These are phyloP conservation scores for Parapsyche elsis DNA, from an alignment of 1,140 invertebrate genomes.

Conservation along the genomic window DNA sequence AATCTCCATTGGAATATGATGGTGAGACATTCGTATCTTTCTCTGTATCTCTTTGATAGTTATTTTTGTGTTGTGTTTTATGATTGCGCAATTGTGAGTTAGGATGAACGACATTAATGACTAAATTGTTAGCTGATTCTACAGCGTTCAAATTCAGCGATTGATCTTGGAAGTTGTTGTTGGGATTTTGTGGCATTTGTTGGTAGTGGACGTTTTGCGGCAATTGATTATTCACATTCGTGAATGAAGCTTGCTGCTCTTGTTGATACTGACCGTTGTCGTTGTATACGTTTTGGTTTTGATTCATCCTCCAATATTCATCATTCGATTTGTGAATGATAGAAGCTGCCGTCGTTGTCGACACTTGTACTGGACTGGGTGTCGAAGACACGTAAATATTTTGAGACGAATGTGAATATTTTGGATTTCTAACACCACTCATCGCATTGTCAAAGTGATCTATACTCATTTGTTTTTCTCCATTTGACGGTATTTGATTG, in stretches of 20 bases:
- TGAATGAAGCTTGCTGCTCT: conserved; percentile 55
- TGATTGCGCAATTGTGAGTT: conserved; percentile 14
- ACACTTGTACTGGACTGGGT: background rate
- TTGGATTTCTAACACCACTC: conserved; percentile 61
- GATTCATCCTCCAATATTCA: conserved; percentile 21
- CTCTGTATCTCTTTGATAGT: conserved; percentile 54
- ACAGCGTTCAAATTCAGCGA: conserved; percentile 39
- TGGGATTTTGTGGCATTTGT: background rate
- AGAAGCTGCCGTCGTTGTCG: conserved; percentile 29
- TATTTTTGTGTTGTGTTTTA: conserved; percentile 58
- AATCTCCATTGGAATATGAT: conserved; percentile 65
- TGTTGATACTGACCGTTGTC: conserved; percentile 31
- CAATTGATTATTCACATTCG: conserved; percentile 58
- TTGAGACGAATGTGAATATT: conserved; percentile 25
- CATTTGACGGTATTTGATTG: conserved; percentile 53
- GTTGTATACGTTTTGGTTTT: background rate
- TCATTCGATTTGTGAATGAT: conserved; percentile 21
- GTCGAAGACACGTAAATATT: conserved; percentile 31
- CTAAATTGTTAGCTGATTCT: conserved; percentile 47
- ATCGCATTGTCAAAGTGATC: conserved; percentile 65
- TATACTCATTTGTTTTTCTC: conserved; percentile 62
- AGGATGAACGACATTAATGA: conserved; percentile 51
- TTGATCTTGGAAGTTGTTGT: conserved; percentile 42
- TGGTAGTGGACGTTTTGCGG: conserved; percentile 15
- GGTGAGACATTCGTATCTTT: conserved; percentile 59